Evolutionary conservation across 2,797 vertebrate species (phyloP).

Genomic region (Picus viridis): DNA sequence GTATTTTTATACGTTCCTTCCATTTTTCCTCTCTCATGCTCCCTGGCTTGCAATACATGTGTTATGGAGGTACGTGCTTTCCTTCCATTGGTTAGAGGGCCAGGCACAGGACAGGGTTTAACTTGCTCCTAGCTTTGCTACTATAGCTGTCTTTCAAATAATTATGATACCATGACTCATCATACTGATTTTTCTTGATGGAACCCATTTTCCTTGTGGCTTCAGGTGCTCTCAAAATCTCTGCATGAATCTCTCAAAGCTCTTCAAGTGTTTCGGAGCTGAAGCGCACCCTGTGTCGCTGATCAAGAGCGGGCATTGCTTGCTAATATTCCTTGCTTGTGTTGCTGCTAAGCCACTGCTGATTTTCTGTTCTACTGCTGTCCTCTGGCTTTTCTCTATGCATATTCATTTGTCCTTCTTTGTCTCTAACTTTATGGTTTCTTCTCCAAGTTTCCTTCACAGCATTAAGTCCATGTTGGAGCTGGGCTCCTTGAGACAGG

Average conservation of each 20-base stretch:
- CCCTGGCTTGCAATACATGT: not conserved
- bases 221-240: not conserved
- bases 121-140: not conserved
- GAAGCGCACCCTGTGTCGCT: not conserved
- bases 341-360: not conserved
- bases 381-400: not conserved
- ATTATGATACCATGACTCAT: not conserved
- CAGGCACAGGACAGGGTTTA: not conserved
- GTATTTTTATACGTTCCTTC: not conserved
- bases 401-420: constrained; percentile 24
- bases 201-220: not conserved
- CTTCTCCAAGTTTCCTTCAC: not conserved
- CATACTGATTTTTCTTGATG: not conserved
- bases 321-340: not conserved
- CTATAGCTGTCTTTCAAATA: not conserved
- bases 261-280: not conserved
- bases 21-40: not conserved
- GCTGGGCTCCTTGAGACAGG: not conserved
- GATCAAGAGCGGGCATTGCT: not conserved
- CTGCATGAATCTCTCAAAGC: not conserved
- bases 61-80: not conserved
- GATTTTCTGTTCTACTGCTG: not conserved
- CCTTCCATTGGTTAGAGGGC: not conserved
- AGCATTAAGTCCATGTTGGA: not conserved
- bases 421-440: constrained; percentile 1